These are phyloP conservation scores for Pocillopora grandis DNA, from an alignment of 92 coral and sea anemone genomes.

Conservation along the genomic window DNA sequence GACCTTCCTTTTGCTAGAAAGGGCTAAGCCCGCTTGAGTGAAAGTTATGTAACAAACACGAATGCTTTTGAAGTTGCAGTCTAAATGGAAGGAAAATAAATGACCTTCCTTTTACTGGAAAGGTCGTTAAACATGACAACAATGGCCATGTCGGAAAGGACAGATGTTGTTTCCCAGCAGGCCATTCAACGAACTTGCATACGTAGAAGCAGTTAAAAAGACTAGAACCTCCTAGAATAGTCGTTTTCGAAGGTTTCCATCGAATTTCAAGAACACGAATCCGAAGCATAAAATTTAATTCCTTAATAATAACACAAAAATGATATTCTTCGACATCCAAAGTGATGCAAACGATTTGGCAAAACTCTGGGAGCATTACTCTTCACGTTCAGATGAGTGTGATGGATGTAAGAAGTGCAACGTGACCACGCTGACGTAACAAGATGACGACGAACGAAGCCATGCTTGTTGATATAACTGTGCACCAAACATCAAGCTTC, in stretches of 20 bases:
- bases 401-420: neutral
- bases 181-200: neutral
- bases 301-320: neutral
- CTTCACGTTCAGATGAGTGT: neutral
- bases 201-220: neutral
- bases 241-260: neutral
- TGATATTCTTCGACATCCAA: neutral
- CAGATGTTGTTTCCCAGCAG: neutral
- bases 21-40: neutral
- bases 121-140: neutral
- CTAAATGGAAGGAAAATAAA: neutral
- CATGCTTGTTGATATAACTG: neutral
- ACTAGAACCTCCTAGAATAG: neutral
- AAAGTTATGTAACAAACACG: neutral
- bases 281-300: neutral
- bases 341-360: too few species aligned
- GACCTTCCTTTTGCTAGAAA: neutral
- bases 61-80: neutral
- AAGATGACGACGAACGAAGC: neutral
- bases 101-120: neutral
- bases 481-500: neutral
- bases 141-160: neutral
- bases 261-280: neutral
- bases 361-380: neutral
- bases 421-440: constrained; percentile 14